A percentile compares a stretch with the other conserved stretches of the same genome.
Evolutionary conservation across 1,140 invertebrate species (phyloP).

Genomic region (Streblospio benedicti): DNA sequence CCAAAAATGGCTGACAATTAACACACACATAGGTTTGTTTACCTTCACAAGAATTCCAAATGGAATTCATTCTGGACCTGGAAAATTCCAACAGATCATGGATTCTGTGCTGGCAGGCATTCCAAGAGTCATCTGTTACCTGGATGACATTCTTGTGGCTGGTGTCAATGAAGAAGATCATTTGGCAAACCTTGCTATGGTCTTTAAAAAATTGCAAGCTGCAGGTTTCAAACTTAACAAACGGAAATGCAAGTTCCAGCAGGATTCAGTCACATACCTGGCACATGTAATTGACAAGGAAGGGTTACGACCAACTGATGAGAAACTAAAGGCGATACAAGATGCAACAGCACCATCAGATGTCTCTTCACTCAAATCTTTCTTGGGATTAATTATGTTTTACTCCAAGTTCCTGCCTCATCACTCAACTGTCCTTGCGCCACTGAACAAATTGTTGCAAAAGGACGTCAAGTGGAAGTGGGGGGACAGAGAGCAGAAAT

Average conservation of each 20-base stretch:
- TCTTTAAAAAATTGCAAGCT: neutral
- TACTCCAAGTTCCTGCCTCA: neutral
- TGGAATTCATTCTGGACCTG: neutral
- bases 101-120: neutral
- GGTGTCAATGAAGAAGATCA: neutral
- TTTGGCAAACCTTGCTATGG: neutral
- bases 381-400: neutral
- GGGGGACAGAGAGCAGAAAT: neutral
- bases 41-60: neutral
- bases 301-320: neutral
- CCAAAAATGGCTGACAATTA: neutral
- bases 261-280: neutral
- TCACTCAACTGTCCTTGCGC: neutral
- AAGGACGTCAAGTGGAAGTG: neutral
- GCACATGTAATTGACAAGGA: neutral
- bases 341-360: neutral
- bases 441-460: neutral
- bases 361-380: neutral
- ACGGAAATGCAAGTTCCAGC: neutral
- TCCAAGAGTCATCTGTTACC: neutral
- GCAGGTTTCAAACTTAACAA: constrained; percentile 4
- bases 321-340: neutral
- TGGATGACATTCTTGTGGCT: neutral
- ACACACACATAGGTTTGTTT: neutral
- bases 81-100: neutral